These are phyloP conservation scores for Zoanthus solanderi DNA, from an alignment of 92 coral and sea anemone species.

Conservation along the genomic window DNA sequence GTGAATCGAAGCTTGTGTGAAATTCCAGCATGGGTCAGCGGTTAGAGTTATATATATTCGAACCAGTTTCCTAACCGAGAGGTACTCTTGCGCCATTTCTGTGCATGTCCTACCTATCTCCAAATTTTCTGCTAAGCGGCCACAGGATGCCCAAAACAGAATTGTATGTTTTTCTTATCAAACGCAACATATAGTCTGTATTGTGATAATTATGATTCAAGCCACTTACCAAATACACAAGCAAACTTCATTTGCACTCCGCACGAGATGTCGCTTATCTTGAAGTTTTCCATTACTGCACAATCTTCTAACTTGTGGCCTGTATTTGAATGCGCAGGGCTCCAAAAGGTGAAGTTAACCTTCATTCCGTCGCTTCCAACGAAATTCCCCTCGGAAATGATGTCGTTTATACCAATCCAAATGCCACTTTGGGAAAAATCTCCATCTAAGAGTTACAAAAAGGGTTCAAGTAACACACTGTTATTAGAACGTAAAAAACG, in stretches of 20 bases:
- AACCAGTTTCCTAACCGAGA: too few species aligned
- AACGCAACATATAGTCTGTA: not conserved
- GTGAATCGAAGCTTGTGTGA: too few species aligned
- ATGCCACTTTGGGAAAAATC: not conserved
- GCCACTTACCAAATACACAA: not conserved
- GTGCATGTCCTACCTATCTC: too few species aligned
- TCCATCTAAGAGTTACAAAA: not conserved
- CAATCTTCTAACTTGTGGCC: not conserved
- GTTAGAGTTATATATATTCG: too few species aligned
- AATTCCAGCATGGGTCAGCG: too few species aligned
- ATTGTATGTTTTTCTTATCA: too few species aligned
- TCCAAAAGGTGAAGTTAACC: not conserved
- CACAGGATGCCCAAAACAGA: too few species aligned
- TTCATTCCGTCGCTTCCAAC: not conserved
- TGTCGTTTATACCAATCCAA: not conserved
- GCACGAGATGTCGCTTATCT: not conserved
- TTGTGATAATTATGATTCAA: not conserved
- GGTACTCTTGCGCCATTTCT: too few species aligned
- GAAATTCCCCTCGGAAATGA: not conserved
- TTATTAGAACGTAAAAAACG: too few species aligned
- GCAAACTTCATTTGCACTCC: not conserved
- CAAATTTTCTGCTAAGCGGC: too few species aligned
- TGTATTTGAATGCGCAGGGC: not conserved
- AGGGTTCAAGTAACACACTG: too few species aligned
- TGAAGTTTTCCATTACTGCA: not conserved